Percentiles rank a stretch among this genome's conserved stretches.
Conservation (phyloP, 1,140 invertebrate genomes). For the Drosophila sturtevanti region DNA sequence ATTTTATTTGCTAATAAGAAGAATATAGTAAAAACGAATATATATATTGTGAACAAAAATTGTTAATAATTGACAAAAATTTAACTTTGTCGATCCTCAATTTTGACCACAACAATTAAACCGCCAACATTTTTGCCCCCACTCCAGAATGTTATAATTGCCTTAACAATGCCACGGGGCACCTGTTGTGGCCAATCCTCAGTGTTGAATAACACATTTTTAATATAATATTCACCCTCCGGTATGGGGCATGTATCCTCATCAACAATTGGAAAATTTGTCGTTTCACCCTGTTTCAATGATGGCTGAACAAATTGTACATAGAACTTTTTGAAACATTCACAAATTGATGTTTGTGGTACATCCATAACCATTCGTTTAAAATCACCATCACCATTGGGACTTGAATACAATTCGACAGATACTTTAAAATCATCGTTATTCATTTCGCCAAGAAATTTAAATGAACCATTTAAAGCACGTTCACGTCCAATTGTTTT, state of each 20-base stretch:
- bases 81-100: conserved; percentile 61
- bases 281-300: conserved; percentile 56
- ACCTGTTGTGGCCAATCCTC: conserved; percentile 72
- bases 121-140: conserved; percentile 65
- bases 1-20: conserved; percentile 7
- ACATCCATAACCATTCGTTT: conserved; percentile 74
- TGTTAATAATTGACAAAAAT: neutral
- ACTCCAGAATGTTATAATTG: conserved; percentile 63
- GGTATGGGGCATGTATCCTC: conserved; percentile 71
- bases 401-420: conserved; percentile 71
- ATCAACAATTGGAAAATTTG: conserved; percentile 65
- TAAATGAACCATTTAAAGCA: conserved; percentile 63
- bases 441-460: conserved; percentile 64
- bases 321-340: conserved; percentile 78
- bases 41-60: neutral
- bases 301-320: conserved; percentile 74
- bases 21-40: neutral
- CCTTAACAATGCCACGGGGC: conserved; percentile 72
- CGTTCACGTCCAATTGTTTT: conserved; percentile 60
- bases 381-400: conserved; percentile 69
- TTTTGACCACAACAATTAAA: conserved; percentile 57
- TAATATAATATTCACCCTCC: conserved; percentile 64
- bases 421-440: conserved; percentile 72
- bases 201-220: conserved; percentile 62
- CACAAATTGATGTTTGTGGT: conserved; percentile 69